Percentiles rank a stretch among this genome's conserved stretches.
Conservation (phyloP, 2,113 vertebrate species). For the Leptodactylus fuscus region DNA sequence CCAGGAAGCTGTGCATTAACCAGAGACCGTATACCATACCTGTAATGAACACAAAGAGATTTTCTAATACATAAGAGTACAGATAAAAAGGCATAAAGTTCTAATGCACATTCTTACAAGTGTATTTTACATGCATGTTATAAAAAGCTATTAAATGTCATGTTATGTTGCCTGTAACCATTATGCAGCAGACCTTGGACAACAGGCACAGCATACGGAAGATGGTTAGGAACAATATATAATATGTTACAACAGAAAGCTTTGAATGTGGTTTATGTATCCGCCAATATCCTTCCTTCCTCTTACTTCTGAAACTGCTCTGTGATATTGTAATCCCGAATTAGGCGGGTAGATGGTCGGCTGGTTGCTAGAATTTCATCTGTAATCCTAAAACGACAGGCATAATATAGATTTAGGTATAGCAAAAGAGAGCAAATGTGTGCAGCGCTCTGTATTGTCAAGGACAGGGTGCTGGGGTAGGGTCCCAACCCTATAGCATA, state of each 20-base stretch:
- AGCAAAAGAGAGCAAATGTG: no score
- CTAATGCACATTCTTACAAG: neutral
- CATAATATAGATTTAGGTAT: neutral
- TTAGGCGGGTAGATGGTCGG: constrained; percentile 75
- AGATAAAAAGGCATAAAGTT: neutral
- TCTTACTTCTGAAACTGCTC: constrained; percentile 79
- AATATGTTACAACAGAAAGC: no score
- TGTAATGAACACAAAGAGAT: constrained; percentile 56
- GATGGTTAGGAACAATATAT: neutral
- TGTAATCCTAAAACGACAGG: constrained; percentile 74
- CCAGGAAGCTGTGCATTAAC: constrained; percentile 81
- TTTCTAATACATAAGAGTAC: neutral
- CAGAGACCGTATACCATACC: constrained; percentile 78
- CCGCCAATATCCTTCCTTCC: neutral
- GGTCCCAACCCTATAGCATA: no score
- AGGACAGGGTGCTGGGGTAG: no score
- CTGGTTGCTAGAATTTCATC: constrained; percentile 81
- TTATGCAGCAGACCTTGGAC: neutral
- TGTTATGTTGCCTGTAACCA: neutral
- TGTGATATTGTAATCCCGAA: constrained; percentile 76
- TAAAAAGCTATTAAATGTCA: no score
- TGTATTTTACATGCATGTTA: no score
- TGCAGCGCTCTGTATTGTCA: no score
- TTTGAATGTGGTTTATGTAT: no score
- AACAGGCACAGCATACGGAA: neutral